Percentiles rank a stretch among this genome's conserved stretches.
phyloP scores from a whole-genome alignment of 2,888 invertebrate species.

The Hydraecia micacea region DNA sequence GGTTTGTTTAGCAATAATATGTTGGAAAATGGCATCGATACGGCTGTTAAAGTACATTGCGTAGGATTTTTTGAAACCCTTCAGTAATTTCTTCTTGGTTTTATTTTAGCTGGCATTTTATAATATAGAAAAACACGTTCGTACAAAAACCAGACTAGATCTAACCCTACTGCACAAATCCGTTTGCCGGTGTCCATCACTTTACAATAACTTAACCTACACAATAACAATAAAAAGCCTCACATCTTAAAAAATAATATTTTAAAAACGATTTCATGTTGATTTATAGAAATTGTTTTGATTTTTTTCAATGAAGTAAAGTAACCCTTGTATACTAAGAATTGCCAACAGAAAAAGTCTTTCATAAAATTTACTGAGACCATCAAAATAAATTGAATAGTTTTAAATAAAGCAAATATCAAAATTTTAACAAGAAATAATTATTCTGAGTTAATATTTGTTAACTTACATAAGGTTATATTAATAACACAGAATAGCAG shows the following conservation, averaged over 20 bases:
- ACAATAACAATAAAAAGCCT: conserved; percentile 49
- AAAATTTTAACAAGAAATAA: conserved; percentile 7
- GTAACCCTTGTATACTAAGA: too few species aligned
- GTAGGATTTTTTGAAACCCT: conserved; percentile 33
- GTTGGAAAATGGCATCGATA: conserved; percentile 38
- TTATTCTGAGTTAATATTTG: conserved; percentile 22
- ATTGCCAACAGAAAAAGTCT: neutral
- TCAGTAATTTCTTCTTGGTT: conserved; percentile 3
- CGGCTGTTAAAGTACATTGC: conserved; percentile 30
- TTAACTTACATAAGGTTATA: conserved; percentile 14
- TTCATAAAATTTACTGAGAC: neutral
- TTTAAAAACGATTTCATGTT: neutral
- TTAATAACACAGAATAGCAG: conserved; percentile 30
- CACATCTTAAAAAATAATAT: conserved; percentile 25
- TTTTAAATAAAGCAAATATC: neutral
- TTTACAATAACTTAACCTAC: conserved; percentile 40
- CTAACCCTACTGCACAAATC: conserved; percentile 35
- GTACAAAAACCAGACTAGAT: conserved; percentile 49
- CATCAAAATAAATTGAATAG: neutral
- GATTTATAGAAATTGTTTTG: neutral
- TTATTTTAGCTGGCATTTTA: conserved; percentile 12
- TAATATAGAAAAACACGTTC: conserved; percentile 38
- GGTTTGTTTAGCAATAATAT: conserved; percentile 44
- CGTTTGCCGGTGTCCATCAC: conserved; percentile 21
- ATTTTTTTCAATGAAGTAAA: neutral